A percentile compares a stretch with the other conserved stretches of the same genome.
Evolutionary conservation across 2,797 vertebrate species (phyloP).

Genomic region (Hipposideros larvatus): DNA sequence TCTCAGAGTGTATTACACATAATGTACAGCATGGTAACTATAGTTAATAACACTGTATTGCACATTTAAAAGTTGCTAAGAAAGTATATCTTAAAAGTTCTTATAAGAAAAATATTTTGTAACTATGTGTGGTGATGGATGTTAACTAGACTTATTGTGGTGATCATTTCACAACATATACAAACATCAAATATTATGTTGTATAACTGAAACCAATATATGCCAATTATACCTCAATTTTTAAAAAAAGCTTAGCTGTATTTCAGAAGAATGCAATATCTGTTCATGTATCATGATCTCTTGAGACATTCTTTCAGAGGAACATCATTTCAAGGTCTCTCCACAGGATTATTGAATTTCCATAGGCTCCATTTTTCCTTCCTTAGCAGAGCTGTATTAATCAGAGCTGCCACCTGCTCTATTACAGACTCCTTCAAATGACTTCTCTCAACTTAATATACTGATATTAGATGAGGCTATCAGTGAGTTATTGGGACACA

Average conservation of each 20-base stretch:
- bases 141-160: not conserved
- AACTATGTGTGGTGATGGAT: not conserved
- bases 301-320: constrained; percentile 28
- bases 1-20: not conserved
- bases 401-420: constrained; percentile 57
- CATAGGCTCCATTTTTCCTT: not conserved
- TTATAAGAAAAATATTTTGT: not conserved
- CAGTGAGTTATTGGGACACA: constrained; percentile 68
- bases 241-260: not conserved
- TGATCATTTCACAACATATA: not conserved
- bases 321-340: not conserved
- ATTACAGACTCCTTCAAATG: constrained; percentile 63
- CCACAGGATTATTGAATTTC: constrained; percentile 63
- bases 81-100: not conserved
- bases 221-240: not conserved
- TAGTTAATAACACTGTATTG: not conserved
- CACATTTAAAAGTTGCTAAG: not conserved
- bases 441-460: constrained; percentile 68
- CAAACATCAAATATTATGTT: not conserved
- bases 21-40: not conserved
- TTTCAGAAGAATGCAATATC: constrained; percentile 40
- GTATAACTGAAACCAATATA: not conserved
- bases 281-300: not conserved
- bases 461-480: constrained; percentile 67
- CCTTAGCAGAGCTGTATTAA: constrained; percentile 48